These are phyloP conservation scores for Porites divaricata DNA, from an alignment of 92 coral and sea anemone genomes.

Conservation along the genomic window DNA sequence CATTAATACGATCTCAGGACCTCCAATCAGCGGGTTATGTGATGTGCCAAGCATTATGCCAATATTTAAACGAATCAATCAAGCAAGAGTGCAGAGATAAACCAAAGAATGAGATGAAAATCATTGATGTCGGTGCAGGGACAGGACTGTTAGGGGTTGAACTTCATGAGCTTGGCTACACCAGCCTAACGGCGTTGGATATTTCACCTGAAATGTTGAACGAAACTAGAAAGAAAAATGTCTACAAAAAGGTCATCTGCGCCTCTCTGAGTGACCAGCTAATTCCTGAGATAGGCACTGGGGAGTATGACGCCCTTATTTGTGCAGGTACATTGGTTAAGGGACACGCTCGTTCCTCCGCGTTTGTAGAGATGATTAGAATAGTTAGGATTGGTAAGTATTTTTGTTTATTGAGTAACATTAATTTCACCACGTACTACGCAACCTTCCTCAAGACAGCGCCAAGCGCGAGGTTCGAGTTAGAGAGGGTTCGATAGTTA, in stretches of 20 bases:
- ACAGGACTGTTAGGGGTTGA: not conserved
- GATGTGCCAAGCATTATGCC: not conserved
- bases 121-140: conserved; percentile 11
- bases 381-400: conserved; percentile 6
- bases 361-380: conserved; percentile 4
- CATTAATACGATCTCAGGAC: not conserved
- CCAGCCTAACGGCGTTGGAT: not conserved
- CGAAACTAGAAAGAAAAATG: conserved; percentile 16
- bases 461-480: too few relatives aligned
- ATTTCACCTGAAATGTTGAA: conserved; percentile 11
- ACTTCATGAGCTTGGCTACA: conserved; percentile 1
- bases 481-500: too few relatives aligned
- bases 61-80: not conserved
- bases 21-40: not conserved
- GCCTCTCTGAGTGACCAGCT: not conserved
- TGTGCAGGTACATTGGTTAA: not conserved
- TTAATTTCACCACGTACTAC: not conserved
- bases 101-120: not conserved
- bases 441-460: not conserved
- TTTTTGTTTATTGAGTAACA: not conserved
- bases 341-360: conserved; percentile 14
- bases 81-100: not conserved
- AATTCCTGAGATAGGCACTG: conserved; percentile 7
- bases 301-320: conserved; percentile 4
- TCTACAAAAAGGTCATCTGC: conserved; percentile 7